Evolutionary conservation across 2,888 invertebrate species (phyloP).

Genomic region (Mythimna ferrago): DNA sequence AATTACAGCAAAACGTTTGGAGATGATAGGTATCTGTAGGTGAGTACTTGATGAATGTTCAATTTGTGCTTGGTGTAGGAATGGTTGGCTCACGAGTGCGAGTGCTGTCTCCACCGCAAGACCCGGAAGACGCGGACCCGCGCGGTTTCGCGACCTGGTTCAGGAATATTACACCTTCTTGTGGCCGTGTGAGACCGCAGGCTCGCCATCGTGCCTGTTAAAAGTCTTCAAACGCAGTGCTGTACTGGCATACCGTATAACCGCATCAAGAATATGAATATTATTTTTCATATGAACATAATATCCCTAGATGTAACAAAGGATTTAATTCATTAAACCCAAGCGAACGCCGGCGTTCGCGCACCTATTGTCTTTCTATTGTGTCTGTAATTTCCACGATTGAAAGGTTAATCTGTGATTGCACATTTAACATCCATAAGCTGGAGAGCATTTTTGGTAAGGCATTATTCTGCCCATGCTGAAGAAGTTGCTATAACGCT

Average conservation of each 20-base stretch:
- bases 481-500: no score
- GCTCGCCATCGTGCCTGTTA: slow-evolving; percentile 33
- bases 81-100: slow-evolving; percentile 49
- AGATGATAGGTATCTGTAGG: slow-evolving; percentile 9
- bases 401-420: no score
- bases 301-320: no score
- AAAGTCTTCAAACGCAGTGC: slow-evolving; percentile 52
- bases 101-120: slow-evolving; percentile 62
- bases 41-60: slow-evolving; percentile 30
- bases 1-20: slow-evolving; percentile 33
- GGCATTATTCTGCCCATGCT: no score
- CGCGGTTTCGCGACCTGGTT: slow-evolving; percentile 33
- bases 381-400: no score
- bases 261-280: slow-evolving; percentile 24
- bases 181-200: slow-evolving; percentile 56
- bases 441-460: not conserved
- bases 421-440: not conserved
- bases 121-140: slow-evolving; percentile 50
- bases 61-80: slow-evolving; percentile 36
- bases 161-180: slow-evolving; percentile 56
- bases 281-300: not conserved
- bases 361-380: no score
- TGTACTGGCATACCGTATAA: slow-evolving; percentile 25
- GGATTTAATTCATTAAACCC: no score
- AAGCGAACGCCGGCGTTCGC: no score